Base-by-base conservation (phyloP, 1,140 invertebrate genomes). In the Trichonephila inaurata region DNA sequence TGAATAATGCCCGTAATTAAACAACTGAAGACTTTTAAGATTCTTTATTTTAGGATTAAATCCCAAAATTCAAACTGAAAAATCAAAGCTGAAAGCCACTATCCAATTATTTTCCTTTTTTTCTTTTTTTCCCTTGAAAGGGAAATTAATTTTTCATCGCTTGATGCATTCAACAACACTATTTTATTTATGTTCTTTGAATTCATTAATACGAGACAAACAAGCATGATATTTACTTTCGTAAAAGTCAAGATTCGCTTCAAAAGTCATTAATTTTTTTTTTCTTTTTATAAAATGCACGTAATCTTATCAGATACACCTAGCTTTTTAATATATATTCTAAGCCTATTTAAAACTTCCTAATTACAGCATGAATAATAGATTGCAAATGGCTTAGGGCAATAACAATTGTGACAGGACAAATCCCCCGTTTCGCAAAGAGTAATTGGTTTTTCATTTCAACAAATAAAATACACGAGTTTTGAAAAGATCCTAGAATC, bases 401-500 rank as follows among this genome's bases (percentile, higher is more conserved):
- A 77, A 77, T 77, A 77, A 77, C 72, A 77, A 40, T 77, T 77
- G 72, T 77, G 72, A 77, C 72, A 40, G 24, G 4, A 40, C 33
- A 77, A 77, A 77, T 77, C 72, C 72, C 33, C 14, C 24, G 28
- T 77, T 77, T 40, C 28, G 16, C 0, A 77, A 77, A 77, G 72
- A 77, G 72, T 77, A 77, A 77, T 77, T 77, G 72, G 72, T 77
- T 77, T 77, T 77, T 19, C 72, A 77, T 77, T 77, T 77, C 18
- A 77, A 77, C 72, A 77, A 77, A 77, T 28, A 77, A 19, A 77
- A 40, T 28, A 40, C 28, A 40, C 33, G 24, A 10, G 16, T 18
- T 3, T 77, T 33, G 16, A 18, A 77, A 77, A 40, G 72, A 16
- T 18, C 1, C 24, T 10, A 40, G 24, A 77, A 18, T 6, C 28